Evolutionary conservation across 2,113 vertebrate genomes (phyloP).

Genomic region (Ornithorhynchus anatinus): DNA sequence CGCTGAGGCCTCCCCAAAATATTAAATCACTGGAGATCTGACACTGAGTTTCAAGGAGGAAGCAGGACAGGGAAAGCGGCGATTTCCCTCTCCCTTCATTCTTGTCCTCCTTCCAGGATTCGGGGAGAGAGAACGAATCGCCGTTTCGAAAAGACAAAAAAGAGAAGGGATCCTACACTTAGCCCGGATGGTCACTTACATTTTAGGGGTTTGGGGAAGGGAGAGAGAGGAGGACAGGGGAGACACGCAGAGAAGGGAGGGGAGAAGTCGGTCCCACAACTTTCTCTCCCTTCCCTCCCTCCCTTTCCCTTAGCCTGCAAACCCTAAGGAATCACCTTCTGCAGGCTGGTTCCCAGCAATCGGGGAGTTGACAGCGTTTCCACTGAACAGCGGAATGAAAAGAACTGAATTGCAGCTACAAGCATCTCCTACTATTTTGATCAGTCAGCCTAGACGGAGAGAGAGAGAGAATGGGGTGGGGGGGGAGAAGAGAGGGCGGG

Average conservation of each 20-base stretch:
- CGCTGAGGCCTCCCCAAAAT: conserved; percentile 57
- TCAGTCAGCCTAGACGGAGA: conserved; percentile 52
- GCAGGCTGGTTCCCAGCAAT: conserved; percentile 10
- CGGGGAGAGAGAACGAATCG: conserved; percentile 45
- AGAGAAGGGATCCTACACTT: background rate
- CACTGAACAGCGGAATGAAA: conserved; percentile 50
- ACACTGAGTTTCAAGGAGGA: conserved; percentile 44
- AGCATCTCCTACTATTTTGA: conserved; percentile 70
- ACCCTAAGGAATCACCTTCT: background rate
- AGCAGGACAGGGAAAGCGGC: conserved; percentile 32
- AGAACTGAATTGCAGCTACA: conserved; percentile 51
- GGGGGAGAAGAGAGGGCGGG: background rate
- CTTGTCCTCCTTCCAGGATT: conserved; percentile 25
- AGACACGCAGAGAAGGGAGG: background rate
- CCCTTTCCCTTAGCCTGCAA: background rate
- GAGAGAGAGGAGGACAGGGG: background rate
- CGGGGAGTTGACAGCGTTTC: conserved; percentile 56
- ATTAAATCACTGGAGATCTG: conserved; percentile 60
- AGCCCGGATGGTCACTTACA: background rate
- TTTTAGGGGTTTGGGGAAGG: too few species aligned
- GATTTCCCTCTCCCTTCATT: conserved; percentile 42
- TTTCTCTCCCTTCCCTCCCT: conserved; percentile 19
- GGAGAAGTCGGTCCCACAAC: conserved; percentile 14
- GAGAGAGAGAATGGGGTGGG: background rate
- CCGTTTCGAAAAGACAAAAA: conserved; percentile 24